phyloP scores from a whole-genome alignment of 2,888 invertebrate species.

The Strigamia crassipes region DNA sequence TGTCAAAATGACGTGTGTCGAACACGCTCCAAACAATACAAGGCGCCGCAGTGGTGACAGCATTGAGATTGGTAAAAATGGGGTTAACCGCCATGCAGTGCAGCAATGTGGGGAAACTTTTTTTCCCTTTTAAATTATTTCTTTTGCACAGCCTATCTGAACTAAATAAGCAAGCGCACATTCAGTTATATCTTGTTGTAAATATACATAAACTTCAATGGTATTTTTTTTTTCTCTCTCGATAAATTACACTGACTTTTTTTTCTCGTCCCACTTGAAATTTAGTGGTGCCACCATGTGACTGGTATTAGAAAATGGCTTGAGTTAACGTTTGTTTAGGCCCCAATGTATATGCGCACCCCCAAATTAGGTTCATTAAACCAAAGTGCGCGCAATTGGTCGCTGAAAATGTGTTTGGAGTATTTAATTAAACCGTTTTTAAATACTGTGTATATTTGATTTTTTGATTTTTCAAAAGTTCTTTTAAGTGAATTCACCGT shows the following conservation, averaged over 20 bases:
- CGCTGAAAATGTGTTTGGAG: background rate
- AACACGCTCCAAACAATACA: no score
- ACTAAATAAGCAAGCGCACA: no score
- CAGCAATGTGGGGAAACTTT: no score
- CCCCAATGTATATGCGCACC: background rate
- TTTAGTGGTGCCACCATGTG: background rate
- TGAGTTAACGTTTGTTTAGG: background rate
- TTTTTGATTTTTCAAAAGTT: background rate
- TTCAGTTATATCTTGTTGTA: no score
- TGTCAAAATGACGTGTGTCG: no score
- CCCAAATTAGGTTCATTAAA: background rate
- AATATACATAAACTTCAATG: no score
- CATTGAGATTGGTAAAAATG: no score
- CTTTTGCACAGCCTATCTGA: no score
- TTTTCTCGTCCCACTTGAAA: background rate
- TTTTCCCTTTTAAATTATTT: no score
- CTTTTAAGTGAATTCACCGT: conserved; percentile 35
- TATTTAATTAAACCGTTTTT: background rate
- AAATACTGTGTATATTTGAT: background rate
- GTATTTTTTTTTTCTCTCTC: background rate
- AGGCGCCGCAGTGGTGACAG: no score
- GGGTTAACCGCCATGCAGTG: no score
- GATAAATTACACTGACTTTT: background rate
- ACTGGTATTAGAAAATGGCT: background rate
- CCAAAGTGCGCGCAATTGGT: background rate